Conservation (phyloP, 2,888 invertebrate genomes). For the Scrobipalpa atriplicella region DNA sequence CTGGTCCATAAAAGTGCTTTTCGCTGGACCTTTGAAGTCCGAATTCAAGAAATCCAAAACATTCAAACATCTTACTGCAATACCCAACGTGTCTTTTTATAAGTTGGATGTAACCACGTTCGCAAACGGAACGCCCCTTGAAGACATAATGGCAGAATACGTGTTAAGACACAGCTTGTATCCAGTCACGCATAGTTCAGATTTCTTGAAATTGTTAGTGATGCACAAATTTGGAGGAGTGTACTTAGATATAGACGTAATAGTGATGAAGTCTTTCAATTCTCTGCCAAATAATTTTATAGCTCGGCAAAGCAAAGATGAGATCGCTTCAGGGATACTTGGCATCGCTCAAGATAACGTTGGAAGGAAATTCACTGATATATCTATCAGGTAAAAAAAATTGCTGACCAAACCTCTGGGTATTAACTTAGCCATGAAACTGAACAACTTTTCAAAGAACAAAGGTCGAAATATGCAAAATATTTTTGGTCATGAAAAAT, state of each 20-base stretch:
- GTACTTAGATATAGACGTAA: constrained; percentile 19
- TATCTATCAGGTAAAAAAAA: not conserved
- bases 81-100: not conserved
- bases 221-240: constrained; percentile 15
- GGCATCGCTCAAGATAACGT: not conserved
- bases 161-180: not conserved
- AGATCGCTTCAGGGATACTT: not conserved
- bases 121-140: not conserved
- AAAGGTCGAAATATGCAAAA: no score
- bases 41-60: not conserved
- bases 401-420: no score
- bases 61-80: not conserved
- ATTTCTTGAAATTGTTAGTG: not conserved
- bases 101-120: not conserved
- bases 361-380: not conserved
- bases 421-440: no score
- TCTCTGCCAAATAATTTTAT: not conserved
- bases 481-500: no score
- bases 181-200: not conserved
- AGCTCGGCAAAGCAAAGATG: not conserved
- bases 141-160: not conserved
- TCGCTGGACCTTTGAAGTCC: not conserved
- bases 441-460: no score
- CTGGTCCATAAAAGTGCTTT: not conserved
- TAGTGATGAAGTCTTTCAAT: constrained; percentile 1